Evolutionary conservation across 2,113 vertebrate species (phyloP), one percentile per base, ranked within the genome.

Genomic region (Atlantisia rogersi): DNA sequence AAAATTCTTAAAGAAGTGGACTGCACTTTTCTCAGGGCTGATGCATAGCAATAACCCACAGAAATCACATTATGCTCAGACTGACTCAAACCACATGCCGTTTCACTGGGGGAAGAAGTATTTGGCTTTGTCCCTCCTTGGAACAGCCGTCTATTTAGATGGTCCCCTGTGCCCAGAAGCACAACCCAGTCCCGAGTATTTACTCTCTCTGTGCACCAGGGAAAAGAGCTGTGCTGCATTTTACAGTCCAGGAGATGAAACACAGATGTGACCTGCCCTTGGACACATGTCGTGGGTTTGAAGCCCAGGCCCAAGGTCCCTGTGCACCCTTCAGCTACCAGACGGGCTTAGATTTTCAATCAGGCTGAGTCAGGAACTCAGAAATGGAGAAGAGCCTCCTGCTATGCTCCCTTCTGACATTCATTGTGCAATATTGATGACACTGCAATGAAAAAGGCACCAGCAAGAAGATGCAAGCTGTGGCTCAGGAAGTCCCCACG

Each of bases 261-360:
- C 32, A 88, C 59, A 86, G 46, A 68, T 11, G n/a, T 82, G 65
- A 69, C 12, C 0, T 1, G 42, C 21, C 50, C 32, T 32, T 42
- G 53, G 44, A 29, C 25, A 28, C 2, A 16, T 0, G 0, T 60
- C 0, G 0, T 48, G 32, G 32, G 68, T 46, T 62, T 6, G 1
- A 21, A 88, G 25, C 13, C 18, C 35, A 73, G 25, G 29, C 6
- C 35, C 53, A 63, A 82, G 7, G 29, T n/a, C 25, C 12, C 24
- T 9, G 4, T 42, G 42, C 21, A 84, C 5, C 31, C 35, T 76
- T 62, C 12, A 5, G 31, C 53, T 55, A 71, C 39, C 35, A 85
- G 29, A 44, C 2, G 53, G 80, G 42, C 62, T 81, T 39, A 76
- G 39, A 35, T 64, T 85, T 82, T 58, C 59, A 40, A 8, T 11